phyloP scores from a whole-genome alignment of 1,140 invertebrate species.

The Trichonephila clavata region DNA sequence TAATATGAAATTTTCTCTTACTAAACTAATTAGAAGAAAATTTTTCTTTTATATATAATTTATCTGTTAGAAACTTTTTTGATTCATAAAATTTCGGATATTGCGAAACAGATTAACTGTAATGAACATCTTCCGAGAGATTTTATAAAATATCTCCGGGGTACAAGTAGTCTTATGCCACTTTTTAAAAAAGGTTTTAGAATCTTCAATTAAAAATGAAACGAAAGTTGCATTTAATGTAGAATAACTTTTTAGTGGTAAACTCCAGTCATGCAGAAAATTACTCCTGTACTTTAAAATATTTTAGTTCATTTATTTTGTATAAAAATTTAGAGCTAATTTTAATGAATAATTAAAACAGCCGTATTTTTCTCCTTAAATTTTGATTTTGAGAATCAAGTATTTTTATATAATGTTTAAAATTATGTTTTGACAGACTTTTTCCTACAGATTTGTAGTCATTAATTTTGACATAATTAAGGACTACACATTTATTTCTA shows the following conservation, averaged over 20 bases:
- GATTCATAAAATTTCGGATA: not conserved
- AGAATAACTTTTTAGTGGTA: not conserved
- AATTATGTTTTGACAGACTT: not conserved
- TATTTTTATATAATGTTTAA: not conserved
- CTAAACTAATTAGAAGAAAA: no score
- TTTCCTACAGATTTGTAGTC: not conserved
- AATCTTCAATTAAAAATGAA: not conserved
- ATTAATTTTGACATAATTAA: no score
- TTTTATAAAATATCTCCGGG: not conserved
- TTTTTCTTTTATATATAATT: no score
- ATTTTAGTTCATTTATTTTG: not conserved
- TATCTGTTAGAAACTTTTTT: no score
- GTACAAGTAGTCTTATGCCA: not conserved
- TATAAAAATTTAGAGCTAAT: not conserved
- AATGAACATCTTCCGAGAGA: not conserved
- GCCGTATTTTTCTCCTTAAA: not conserved
- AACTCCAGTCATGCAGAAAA: not conserved
- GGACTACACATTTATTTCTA: no score
- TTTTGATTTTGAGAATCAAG: not conserved
- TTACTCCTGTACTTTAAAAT: not conserved
- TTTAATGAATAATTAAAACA: not conserved
- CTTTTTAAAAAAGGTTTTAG: not conserved
- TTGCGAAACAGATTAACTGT: not conserved
- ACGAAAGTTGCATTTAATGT: not conserved
- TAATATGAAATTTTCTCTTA: no score